Evolutionary conservation across 2,113 vertebrate species (phyloP).

Genomic region (Acinonyx jubatus): DNA sequence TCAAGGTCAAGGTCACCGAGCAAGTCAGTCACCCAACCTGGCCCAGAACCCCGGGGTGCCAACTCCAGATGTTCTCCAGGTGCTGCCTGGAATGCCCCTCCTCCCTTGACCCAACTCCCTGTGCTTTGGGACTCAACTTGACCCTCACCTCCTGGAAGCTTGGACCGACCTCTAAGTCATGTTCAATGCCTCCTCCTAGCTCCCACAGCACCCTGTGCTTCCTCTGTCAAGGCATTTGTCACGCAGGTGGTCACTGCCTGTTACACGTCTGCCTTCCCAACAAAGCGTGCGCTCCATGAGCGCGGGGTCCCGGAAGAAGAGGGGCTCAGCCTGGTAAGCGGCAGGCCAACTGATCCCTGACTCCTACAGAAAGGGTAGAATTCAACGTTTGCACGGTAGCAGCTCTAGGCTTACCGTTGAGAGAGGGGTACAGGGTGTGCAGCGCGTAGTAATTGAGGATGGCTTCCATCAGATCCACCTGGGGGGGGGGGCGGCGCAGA

Average conservation of each 20-base stretch:
- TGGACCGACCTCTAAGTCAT: not conserved
- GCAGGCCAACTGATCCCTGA: not conserved
- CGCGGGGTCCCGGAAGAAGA: not conserved
- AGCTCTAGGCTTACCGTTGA: conserved; percentile 23
- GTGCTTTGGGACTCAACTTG: not conserved
- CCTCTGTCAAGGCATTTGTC: not conserved
- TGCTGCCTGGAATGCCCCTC: not conserved
- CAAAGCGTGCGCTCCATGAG: not conserved
- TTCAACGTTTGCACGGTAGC: not conserved
- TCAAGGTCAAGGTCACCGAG: not conserved
- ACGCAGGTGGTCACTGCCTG: not conserved
- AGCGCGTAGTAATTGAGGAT: not conserved
- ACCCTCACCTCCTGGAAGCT: not conserved
- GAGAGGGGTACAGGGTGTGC: not conserved
- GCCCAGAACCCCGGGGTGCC: not conserved
- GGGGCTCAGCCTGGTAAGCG: not conserved
- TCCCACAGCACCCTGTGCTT: not conserved
- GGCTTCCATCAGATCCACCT: conserved; percentile 30
- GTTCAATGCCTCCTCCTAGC: not conserved
- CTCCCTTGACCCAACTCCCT: not conserved
- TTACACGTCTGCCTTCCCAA: not conserved
- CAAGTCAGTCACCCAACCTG: not conserved
- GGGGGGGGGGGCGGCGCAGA: not conserved
- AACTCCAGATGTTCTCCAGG: not conserved
- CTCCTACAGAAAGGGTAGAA: not conserved